Evolutionary conservation across 2,888 invertebrate genomes (phyloP).

Genomic region (Acleris sparsana): DNA sequence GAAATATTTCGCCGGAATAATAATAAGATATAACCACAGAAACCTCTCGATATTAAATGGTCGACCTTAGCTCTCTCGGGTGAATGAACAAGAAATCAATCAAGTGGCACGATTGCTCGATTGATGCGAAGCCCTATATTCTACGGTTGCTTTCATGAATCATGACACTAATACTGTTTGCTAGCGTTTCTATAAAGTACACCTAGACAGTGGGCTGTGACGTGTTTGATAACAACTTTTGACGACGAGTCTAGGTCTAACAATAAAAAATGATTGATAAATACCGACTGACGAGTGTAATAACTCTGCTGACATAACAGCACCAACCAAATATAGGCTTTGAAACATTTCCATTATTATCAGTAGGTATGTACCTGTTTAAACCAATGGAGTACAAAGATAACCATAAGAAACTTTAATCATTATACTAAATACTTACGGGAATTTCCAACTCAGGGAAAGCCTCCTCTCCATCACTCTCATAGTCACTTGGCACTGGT

Average conservation of each 20-base stretch:
- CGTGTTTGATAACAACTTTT: slow-evolving; percentile 45
- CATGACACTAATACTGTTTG: slow-evolving; percentile 28
- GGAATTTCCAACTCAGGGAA: slow-evolving; percentile 72
- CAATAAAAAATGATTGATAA: slow-evolving; percentile 44
- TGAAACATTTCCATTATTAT: slow-evolving; percentile 16
- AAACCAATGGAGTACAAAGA: background rate
- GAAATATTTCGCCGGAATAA: slow-evolving; percentile 20
- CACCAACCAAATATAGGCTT: slow-evolving; percentile 43
- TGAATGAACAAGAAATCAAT: slow-evolving; percentile 41
- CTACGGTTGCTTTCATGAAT: slow-evolving; percentile 22
- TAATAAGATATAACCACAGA: slow-evolving; percentile 43
- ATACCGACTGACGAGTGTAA: slow-evolving; percentile 40
- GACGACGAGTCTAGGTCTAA: slow-evolving; percentile 45
- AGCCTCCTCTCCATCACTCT: slow-evolving; percentile 79
- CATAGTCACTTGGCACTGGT: slow-evolving; percentile 67
- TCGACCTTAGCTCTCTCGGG: slow-evolving; percentile 47
- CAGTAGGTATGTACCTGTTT: no score
- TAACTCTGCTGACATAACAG: slow-evolving; percentile 13
- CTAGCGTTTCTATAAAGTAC: slow-evolving; percentile 28
- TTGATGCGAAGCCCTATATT: slow-evolving; percentile 41
- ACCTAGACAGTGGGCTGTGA: slow-evolving; percentile 47
- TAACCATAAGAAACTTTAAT: no score
- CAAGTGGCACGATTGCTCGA: slow-evolving; percentile 59
- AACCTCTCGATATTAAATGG: slow-evolving; percentile 48
- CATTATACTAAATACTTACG: slow-evolving; percentile 59